Percentiles rank a stretch among this genome's conserved stretches.
Conservation (phyloP, 2,888 invertebrate genomes). For the Phyllotreta cruciferae region DNA sequence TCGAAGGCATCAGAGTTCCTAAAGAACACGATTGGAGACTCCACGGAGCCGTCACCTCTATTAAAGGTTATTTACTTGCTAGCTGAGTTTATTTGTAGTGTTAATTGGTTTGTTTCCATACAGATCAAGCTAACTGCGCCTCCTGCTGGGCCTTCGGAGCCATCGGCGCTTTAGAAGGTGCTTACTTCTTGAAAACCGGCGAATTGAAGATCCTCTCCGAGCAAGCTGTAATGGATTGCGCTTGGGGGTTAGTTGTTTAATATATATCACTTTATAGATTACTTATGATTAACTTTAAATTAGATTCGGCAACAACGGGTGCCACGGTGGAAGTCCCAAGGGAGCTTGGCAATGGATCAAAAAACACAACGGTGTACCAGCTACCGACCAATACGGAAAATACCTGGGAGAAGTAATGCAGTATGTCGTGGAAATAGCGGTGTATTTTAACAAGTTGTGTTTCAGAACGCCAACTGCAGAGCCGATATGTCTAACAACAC, state of each 20-base stretch:
- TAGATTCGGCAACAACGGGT: too few species aligned
- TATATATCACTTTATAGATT: background rate
- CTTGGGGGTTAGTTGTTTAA: too few species aligned
- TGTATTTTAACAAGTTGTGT: slow-evolving; percentile 20
- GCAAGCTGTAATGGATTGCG: too few species aligned
- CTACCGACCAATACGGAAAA: too few species aligned
- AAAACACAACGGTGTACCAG: too few species aligned
- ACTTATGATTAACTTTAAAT: background rate
- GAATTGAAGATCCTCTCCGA: too few species aligned
- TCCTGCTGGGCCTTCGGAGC: slow-evolving; percentile 98
- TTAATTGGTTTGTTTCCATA: slow-evolving; percentile 29
- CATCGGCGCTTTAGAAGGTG: slow-evolving; percentile 91
- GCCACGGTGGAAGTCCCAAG: too few species aligned
- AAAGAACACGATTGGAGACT: slow-evolving; percentile 88
- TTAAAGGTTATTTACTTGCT: slow-evolving; percentile 68
- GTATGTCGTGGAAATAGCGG: slow-evolving; percentile 1
- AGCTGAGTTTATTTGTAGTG: slow-evolving; percentile 6
- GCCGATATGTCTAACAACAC: slow-evolving; percentile 72
- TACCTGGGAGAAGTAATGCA: too few species aligned
- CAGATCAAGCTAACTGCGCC: slow-evolving; percentile 96
- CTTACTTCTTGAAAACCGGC: slow-evolving; percentile 70
- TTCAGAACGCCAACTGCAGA: slow-evolving; percentile 89
- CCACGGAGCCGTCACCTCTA: slow-evolving; percentile 91
- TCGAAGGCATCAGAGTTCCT: slow-evolving; percentile 68
- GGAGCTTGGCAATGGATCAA: too few species aligned